Evolutionary conservation across 2,888 invertebrate genomes (phyloP).

Genomic region (Standfussiana lucernea): DNA sequence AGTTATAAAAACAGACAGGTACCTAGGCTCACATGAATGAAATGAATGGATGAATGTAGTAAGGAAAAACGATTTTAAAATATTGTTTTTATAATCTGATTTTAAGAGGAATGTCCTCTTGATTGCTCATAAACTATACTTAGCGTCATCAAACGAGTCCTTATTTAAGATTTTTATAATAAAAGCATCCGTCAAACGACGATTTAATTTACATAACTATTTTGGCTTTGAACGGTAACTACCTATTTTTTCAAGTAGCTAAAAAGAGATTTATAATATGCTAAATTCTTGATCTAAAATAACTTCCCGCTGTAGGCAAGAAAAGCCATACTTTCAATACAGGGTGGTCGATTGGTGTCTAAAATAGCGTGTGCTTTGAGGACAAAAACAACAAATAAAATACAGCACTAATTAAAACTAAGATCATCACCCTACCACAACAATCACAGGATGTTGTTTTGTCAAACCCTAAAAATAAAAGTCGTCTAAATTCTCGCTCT

Average conservation of each 20-base stretch:
- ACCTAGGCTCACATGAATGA: constrained; percentile 3
- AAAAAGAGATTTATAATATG: background rate
- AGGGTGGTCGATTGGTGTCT: background rate
- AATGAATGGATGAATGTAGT: constrained; percentile 1
- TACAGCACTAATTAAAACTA: constrained; percentile 5
- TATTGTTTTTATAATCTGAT: background rate
- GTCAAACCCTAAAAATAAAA: constrained; percentile 54
- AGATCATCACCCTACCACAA: constrained; percentile 20
- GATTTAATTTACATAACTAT: constrained; percentile 22
- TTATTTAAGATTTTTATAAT: constrained; percentile 26
- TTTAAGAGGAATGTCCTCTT: constrained; percentile 28
- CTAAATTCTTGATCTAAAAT: background rate
- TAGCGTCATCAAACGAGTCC: constrained; percentile 18
- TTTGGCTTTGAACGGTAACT: constrained; percentile 2
- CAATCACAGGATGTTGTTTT: constrained; percentile 54
- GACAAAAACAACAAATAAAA: background rate
- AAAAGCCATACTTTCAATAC: background rate
- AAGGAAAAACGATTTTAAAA: background rate
- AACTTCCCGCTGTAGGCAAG: background rate
- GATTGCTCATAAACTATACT: constrained; percentile 33
- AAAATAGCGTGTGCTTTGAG: background rate
- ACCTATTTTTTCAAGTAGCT: background rate
- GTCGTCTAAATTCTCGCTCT: constrained; percentile 28
- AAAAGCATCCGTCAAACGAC: constrained; percentile 10
- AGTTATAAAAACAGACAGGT: background rate